Evolutionary conservation across 2,888 invertebrate genomes (phyloP), one percentile per base, ranked within the genome.

Genomic region (Diaperis boleti): DNA sequence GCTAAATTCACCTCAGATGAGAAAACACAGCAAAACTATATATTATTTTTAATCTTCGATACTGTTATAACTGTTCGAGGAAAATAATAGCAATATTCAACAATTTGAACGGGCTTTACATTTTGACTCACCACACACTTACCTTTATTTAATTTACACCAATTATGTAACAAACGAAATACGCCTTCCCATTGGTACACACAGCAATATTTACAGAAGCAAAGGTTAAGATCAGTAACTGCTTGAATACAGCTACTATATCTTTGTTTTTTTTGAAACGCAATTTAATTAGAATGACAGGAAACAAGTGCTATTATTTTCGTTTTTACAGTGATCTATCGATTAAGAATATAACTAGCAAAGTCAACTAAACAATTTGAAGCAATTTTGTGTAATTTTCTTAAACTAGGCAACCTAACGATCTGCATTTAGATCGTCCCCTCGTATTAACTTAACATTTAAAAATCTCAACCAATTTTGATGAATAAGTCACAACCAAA

Each of bases 81-180:
- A 20, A 3, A 20, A 26, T 6, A 6, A 26, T 26, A 8, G 26
- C 1, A 26, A 26, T 26, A 26, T 26, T 26, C 26, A 26, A 26
- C 26, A 6, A 26, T n/a, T 10, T 33, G 4, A 11, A 11, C 10
- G 33, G 5, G 33, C 13, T 33, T 31, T 8, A 31, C 31, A 31
- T 31, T 33, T 33, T 33, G 33, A 33, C 33, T 33, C 33, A 33
- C 13, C 5, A 11, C 5, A 3, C 10, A 10, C 33, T 33, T 33
- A 33, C n/a, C 11, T 10, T 6, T 13, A 33, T 33, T 33, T 33
- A 33, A 33, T 33, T 33, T 33, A 13, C 33, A 33, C 33, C n/a
- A 33, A 33, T 33, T 33, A 33, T 10, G 33, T n/a, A 33, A 33
- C 33, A 33, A 33, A n/a, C n/a, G n/a, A n/a, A n/a, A 33, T 33